Evolutionary conservation across 2,797 vertebrate genomes (phyloP), one percentile per base, ranked within the genome.

Genomic region (Hybognathus amarus): DNA sequence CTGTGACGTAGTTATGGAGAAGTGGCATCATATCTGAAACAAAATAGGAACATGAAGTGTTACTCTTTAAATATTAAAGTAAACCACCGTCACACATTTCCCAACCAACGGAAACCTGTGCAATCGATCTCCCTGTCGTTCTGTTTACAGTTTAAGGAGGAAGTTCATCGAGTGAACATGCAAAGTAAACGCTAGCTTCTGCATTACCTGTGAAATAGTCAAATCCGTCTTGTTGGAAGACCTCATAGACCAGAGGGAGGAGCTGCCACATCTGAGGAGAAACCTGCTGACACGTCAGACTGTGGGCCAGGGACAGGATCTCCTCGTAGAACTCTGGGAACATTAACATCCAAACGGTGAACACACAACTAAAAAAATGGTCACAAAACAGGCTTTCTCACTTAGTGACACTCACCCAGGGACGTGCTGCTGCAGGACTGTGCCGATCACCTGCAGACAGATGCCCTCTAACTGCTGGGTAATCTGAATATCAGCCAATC

Each of bases 211-310:
- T 99, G 92, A 99, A 99, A 91, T 99, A 99, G 93, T 99, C 98
- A 94, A 99, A 99, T 78, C 98, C 98, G 90, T 99, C 98, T 90
- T 98, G 97, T 91, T 99, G 97, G 94, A 99, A 99, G 91, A 99
- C 97, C 92, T 99, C 97, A 88, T 97, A 99, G 79, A 99, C 97
- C 77, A 99, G 95, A 50, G 98, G 97, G 87, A 99, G 94, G 78
- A 99, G 96, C 88, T 99, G 98, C 98, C 98, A 99, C 98, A 99
- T 99, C 90, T 99, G 98, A 86, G 96, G 94, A 24, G 98, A 99
- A 83, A 99, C 98, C 93, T 99, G 97, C 83, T 99, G 98, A 94
- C 98, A 99, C 6, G 98, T 99, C 91, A 99, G 94, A 93, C 98
- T 99, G 89, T 99, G 97, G 85, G 98, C 98, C 94, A 99, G 92